These are phyloP conservation scores for Monopis laevigella DNA, from an alignment of 2,888 invertebrate genomes.

Conservation along the genomic window DNA sequence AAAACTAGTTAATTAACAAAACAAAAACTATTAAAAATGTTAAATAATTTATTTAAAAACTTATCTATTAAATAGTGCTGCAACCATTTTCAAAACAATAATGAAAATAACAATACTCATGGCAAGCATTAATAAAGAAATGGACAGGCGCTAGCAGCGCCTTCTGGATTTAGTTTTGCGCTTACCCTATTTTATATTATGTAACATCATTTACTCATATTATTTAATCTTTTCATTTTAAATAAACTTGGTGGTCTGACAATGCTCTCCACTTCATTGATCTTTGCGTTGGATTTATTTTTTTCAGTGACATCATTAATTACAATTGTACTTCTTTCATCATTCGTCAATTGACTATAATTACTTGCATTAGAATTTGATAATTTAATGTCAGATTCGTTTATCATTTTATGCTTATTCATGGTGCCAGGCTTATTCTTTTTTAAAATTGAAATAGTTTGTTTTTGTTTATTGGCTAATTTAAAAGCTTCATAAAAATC, in stretches of 20 bases:
- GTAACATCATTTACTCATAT: too few relatives aligned
- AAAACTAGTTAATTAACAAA: too few relatives aligned
- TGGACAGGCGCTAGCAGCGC: too few relatives aligned
- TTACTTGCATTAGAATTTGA: neutral
- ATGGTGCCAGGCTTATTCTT: too few relatives aligned
- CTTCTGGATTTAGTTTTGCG: too few relatives aligned
- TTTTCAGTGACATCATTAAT: constrained; percentile 46
- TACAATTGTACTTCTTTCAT: constrained; percentile 28
- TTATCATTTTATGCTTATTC: constrained; percentile 27
- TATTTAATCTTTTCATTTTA: constrained; percentile 45
- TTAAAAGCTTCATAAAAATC: constrained; percentile 46
- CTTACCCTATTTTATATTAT: too few relatives aligned
- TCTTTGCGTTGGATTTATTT: constrained; percentile 13
- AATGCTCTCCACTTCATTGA: constrained; percentile 22
- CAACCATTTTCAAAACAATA: too few relatives aligned
- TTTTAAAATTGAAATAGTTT: constrained; percentile 40
- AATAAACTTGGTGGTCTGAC: constrained; percentile 47
- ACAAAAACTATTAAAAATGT: too few relatives aligned
- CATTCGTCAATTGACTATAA: neutral
- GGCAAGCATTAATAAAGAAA: too few relatives aligned
- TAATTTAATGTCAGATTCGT: neutral
- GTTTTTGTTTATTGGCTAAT: constrained; percentile 29
- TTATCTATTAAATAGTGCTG: too few relatives aligned
- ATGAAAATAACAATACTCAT: too few relatives aligned
- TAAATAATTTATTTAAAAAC: too few relatives aligned